These are phyloP conservation scores for Acleris emargana DNA, from an alignment of 2,888 invertebrate species.

Conservation along the genomic window DNA sequence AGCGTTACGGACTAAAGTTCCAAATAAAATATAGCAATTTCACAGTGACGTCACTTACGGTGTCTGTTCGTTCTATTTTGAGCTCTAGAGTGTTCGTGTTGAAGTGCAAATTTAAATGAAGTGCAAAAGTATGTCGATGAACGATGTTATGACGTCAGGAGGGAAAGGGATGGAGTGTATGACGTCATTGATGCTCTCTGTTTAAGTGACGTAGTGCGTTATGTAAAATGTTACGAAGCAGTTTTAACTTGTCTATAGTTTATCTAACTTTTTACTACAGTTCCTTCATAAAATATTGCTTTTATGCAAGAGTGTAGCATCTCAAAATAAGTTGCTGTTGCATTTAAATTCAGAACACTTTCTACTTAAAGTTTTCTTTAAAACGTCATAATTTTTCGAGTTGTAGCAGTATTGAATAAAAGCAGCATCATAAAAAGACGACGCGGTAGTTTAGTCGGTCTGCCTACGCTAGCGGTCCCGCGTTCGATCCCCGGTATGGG, in stretches of 20 bases:
- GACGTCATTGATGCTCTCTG: constrained; percentile 20
- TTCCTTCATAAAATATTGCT: too few relatives aligned
- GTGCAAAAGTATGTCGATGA: constrained; percentile 20
- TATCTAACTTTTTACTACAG: too few relatives aligned
- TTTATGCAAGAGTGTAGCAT: too few relatives aligned
- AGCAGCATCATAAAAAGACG: too few relatives aligned
- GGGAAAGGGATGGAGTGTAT: constrained; percentile 9
- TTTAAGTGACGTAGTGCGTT: constrained; percentile 23
- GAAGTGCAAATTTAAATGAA: constrained; percentile 13
- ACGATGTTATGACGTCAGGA: constrained; percentile 20
- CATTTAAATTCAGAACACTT: too few relatives aligned
- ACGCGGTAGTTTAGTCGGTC: too few relatives aligned
- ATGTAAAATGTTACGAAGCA: neutral
- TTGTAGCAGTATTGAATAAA: too few relatives aligned
- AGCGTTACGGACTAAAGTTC: constrained; percentile 31
- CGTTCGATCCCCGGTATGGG: too few relatives aligned
- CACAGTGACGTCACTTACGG: constrained; percentile 37
- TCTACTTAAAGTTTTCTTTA: too few relatives aligned
- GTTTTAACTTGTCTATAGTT: neutral
- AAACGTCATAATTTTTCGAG: too few relatives aligned
- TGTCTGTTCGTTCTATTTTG: neutral
- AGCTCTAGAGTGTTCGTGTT: constrained; percentile 1
- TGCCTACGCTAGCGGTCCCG: too few relatives aligned
- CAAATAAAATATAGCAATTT: constrained; percentile 30
- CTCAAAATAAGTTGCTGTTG: too few relatives aligned